Evolutionary conservation across 2,113 vertebrate species (phyloP).

Genomic region (Amia ocellicauda): DNA sequence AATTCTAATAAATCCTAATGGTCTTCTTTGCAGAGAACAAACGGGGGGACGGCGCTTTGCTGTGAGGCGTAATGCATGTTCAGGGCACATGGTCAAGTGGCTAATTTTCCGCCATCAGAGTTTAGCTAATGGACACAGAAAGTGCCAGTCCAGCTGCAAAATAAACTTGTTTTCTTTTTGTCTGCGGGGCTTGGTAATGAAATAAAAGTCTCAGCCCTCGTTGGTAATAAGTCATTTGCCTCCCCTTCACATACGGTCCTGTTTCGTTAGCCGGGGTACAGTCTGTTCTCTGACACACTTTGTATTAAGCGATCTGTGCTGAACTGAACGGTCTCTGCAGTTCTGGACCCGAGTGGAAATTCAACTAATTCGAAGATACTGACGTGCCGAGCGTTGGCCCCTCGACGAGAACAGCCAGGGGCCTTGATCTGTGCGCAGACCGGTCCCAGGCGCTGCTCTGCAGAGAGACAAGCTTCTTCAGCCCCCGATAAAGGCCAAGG

Average conservation of each 20-base stretch:
- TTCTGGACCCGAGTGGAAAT: too few species aligned
- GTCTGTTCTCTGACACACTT: not conserved
- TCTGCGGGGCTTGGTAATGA: conserved; percentile 61
- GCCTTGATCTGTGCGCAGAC: too few species aligned
- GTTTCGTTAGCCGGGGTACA: not conserved
- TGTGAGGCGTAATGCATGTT: conserved; percentile 29
- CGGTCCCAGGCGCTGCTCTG: too few species aligned
- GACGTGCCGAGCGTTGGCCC: too few species aligned
- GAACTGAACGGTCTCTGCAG: too few species aligned
- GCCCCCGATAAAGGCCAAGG: too few species aligned
- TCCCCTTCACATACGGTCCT: not conserved
- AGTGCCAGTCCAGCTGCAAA: conserved; percentile 52
- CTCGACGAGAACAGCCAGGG: too few species aligned
- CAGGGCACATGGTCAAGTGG: conserved; percentile 41
- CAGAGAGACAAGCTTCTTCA: too few species aligned
- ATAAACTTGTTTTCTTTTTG: conserved; percentile 58
- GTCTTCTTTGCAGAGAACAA: not conserved
- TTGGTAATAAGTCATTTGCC: conserved; percentile 61
- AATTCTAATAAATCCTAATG: not conserved
- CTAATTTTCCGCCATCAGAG: conserved; percentile 45
- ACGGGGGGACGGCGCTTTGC: not conserved
- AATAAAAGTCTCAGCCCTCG: conserved; percentile 67
- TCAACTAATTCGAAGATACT: too few species aligned
- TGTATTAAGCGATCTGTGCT: too few species aligned
- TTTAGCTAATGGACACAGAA: conserved; percentile 53